Base-by-base conservation (phyloP, 2,888 invertebrate genomes). In the Tinea trinotella region DNA sequence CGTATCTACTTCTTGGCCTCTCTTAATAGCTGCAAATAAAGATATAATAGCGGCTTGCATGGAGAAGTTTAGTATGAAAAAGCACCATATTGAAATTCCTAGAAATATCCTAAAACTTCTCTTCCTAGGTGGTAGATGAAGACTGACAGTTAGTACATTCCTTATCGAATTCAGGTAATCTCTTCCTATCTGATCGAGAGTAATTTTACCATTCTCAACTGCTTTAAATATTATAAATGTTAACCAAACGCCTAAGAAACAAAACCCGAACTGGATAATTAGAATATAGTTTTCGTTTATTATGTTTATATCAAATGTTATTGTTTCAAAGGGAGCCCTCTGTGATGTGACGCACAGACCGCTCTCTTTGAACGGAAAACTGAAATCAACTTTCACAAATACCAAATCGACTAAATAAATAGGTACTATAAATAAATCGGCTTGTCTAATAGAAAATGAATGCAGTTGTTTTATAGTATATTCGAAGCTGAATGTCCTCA, bases 11-110 rank as follows among this genome's bases (percentile, higher is more conserved):
- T 86, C 82, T 57, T 72, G 76, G 0, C 81, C 82, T 57, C 78
- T 71, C 57, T 76, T 82, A 10, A 66, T 67, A 1, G 77, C 78
- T 7, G 81, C 77, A 54, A 85, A 78, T 40, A 84, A 72, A 0
- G 86, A 85, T 58, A 76, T 72, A 12, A 87, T 80, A 7, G 70
- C 74, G 0, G 84, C 87, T 58, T 86, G 87, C 1, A 69, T 74
- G 2, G 68, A 66, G 60, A 84, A 87, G 59, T 78, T 86, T 4
- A 86, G 59, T 3, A 81, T 54, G 57, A 84, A 87, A 57, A 76
- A 81, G 34, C 81, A 65, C 83, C 84, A 86, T 20, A 83, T 66
- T 1, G 74, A 66, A 13, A 76, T 60, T 0, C 63, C 57, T n/a
- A 83, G 60, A 58, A 76, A 80, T 55, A 84, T 66, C 6, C 81